Conservation (phyloP, 2,113 vertebrate species). For the Paradisaea rubra region DNA sequence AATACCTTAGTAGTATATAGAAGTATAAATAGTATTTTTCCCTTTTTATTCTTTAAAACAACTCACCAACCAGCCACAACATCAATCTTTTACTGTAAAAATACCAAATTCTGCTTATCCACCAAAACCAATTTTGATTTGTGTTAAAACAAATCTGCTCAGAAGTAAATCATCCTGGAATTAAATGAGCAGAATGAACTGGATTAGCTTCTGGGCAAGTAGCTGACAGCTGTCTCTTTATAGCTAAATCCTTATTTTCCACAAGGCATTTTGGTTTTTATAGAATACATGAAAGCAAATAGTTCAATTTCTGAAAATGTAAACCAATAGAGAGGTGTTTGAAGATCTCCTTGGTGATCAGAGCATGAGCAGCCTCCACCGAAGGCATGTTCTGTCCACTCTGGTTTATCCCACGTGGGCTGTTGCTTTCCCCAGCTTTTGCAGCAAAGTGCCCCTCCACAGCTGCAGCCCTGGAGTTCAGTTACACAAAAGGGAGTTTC, state of each 20-base stretch:
- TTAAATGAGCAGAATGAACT: background rate
- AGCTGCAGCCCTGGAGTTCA: background rate
- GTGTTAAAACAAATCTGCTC: background rate
- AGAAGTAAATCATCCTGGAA: background rate
- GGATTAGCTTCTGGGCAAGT: background rate
- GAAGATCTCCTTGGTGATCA: background rate
- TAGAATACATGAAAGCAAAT: background rate
- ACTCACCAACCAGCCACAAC: background rate
- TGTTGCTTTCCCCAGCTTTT: background rate
- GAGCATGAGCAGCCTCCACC: background rate
- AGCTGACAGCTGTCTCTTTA: background rate
- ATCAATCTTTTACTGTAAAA: background rate
- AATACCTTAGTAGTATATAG: background rate
- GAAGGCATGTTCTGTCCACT: background rate
- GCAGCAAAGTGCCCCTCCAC: background rate
- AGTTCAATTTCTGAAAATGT: background rate
- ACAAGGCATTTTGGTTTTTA: background rate
- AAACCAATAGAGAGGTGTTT: background rate
- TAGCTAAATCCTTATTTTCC: background rate
- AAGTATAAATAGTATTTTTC: background rate
- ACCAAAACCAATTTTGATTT: background rate
- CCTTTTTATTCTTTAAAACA: background rate
- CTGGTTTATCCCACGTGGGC: background rate
- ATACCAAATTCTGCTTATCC: background rate
- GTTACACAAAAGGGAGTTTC: background rate